These are phyloP conservation scores for Argyresthia goedartella DNA, from an alignment of 2,888 invertebrate species.

Conservation along the genomic window DNA sequence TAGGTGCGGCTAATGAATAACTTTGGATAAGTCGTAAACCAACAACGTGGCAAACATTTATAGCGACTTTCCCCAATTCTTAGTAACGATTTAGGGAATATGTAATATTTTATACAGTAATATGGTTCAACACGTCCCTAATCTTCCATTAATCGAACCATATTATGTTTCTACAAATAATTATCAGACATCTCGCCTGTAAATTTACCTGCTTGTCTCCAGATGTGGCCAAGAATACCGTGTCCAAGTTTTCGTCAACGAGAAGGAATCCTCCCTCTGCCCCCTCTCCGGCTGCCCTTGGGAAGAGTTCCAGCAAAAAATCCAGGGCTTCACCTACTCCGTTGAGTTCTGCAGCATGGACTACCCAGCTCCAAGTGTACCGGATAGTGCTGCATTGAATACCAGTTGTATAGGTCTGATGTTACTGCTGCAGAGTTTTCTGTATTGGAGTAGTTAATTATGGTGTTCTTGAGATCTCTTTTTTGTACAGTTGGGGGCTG, in stretches of 20 bases:
- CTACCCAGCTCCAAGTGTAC: slow-evolving; percentile 12
- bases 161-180: too few relatives aligned
- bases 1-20: slow-evolving; percentile 60
- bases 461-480: too few relatives aligned
- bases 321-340: slow-evolving; percentile 28
- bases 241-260: slow-evolving; percentile 46
- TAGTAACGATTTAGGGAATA: too few relatives aligned
- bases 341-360: slow-evolving; percentile 38
- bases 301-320: slow-evolving; percentile 36
- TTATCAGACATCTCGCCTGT: too few relatives aligned
- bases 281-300: slow-evolving; percentile 43
- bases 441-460: too few relatives aligned
- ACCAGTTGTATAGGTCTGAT: neutral
- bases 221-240: slow-evolving; percentile 15
- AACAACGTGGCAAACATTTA: too few relatives aligned
- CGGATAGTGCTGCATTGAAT: neutral
- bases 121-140: too few relatives aligned
- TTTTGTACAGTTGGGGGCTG: too few relatives aligned
- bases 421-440: neutral
- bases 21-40: too few relatives aligned
- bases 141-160: too few relatives aligned
- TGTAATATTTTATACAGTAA: too few relatives aligned
- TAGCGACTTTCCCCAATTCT: too few relatives aligned
- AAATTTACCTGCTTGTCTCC: neutral
- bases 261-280: slow-evolving; percentile 36